phyloP scores from a whole-genome alignment of 2,797 vertebrate species.

The Chrysocyon brachyurus region DNA sequence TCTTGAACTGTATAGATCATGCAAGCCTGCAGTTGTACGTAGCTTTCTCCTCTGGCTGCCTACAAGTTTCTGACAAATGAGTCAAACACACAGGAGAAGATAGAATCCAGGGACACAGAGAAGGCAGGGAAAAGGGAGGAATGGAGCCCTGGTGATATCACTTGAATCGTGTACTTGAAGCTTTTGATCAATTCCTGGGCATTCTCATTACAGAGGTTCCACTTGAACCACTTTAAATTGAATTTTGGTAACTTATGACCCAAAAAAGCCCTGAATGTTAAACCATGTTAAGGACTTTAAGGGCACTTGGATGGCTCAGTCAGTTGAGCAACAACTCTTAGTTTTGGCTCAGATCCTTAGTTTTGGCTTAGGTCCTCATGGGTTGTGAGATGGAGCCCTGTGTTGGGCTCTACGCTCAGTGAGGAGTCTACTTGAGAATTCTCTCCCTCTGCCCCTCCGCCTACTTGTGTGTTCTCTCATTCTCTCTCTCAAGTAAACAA shows the following conservation, averaged over 20 bases:
- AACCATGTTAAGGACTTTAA: neutral
- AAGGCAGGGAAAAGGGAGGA: neutral
- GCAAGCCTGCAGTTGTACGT: neutral
- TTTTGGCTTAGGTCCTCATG: neutral
- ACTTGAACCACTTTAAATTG: neutral
- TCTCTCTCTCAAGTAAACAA: neutral
- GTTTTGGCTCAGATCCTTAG: neutral
- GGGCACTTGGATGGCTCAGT: neutral
- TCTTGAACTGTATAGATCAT: neutral
- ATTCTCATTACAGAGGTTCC: neutral
- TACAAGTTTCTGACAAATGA: neutral
- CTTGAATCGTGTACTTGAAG: neutral
- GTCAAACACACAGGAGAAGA: neutral
- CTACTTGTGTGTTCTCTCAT: neutral
- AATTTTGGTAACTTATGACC: neutral
- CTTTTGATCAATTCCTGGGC: neutral
- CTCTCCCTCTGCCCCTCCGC: neutral
- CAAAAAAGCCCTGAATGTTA: neutral
- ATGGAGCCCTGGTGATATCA: neutral
- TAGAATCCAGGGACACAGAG: neutral
- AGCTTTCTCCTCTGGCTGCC: neutral
- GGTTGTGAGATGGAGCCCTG: neutral
- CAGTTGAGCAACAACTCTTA: neutral
- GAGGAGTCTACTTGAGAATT: neutral
- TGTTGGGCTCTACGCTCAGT: neutral